Conservation (phyloP, 2,888 invertebrate species). For the Lampropteryx suffumata region DNA sequence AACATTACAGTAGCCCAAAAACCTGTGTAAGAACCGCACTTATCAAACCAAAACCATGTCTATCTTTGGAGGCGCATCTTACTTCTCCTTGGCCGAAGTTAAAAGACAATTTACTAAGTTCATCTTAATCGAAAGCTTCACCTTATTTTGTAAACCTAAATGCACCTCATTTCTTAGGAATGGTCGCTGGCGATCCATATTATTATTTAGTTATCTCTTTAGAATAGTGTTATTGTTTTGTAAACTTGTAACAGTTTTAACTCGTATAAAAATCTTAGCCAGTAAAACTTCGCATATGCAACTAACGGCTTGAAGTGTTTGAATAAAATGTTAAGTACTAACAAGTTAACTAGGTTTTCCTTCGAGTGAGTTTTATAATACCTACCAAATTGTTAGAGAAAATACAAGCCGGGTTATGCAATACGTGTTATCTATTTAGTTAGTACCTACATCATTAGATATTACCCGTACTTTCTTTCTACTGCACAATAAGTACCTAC, state of each 20-base stretch:
- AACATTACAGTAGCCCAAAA: too few species aligned
- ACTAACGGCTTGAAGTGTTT: slow-evolving; percentile 78
- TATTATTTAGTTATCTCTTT: slow-evolving; percentile 68
- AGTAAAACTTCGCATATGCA: slow-evolving; percentile 66
- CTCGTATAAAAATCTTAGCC: slow-evolving; percentile 57
- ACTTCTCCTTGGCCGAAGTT: slow-evolving; percentile 40
- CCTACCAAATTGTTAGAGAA: slow-evolving; percentile 39
- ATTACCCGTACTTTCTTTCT: slow-evolving; percentile 47
- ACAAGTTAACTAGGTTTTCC: slow-evolving; percentile 74
- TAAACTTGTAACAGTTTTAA: slow-evolving; percentile 57
- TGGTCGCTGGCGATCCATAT: slow-evolving; percentile 78
- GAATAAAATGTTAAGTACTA: slow-evolving; percentile 70
- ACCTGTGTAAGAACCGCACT: slow-evolving; percentile 11
- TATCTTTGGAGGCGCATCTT: slow-evolving; percentile 23
- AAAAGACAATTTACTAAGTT: slow-evolving; percentile 59
- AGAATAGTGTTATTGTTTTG: slow-evolving; percentile 69
- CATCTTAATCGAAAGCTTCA: slow-evolving; percentile 64
- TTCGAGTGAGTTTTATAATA: slow-evolving; percentile 53
- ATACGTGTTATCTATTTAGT: slow-evolving; percentile 51
- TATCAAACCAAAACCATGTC: not conserved
- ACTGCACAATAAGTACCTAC: slow-evolving; percentile 66
- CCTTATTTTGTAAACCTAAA: slow-evolving; percentile 68
- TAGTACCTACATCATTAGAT: slow-evolving; percentile 30
- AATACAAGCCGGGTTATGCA: slow-evolving; percentile 74
- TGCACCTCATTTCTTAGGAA: slow-evolving; percentile 75